Evolutionary conservation across 2,888 invertebrate species (phyloP), one percentile per base, ranked within the genome.

Genomic region (Latheticus oryzae): DNA sequence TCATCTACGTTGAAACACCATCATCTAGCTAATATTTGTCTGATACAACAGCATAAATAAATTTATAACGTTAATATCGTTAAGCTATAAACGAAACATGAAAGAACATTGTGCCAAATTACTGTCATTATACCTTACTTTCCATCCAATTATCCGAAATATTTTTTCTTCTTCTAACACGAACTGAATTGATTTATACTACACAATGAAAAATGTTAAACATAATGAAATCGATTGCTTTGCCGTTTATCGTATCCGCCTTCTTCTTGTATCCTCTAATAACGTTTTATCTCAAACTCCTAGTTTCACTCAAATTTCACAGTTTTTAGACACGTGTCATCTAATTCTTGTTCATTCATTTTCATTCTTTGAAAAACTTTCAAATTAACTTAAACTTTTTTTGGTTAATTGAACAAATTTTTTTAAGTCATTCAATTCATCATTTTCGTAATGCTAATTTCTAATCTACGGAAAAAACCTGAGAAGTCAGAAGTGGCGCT

Each of bases 181-280:
- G n/a, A n/a, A n/a, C n/a, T 5, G 28, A 28, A 9, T 28, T 24
- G 13, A 33, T 13, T 33, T 15, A 15, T 3, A 2, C 4, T 24
- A 8, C 23, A 12, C 16, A 16, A 37, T 40, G 40, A 40, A 40
- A 40, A 40, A 40, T 40, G 40, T 40, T 19, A 21, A 40, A 9
- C 15, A 30, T 13, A 16, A 43, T 30, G 28, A 30, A 43, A 43
- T 43, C 43, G 43, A 43, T 43, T 7, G 21, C 12, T 12, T 7
- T 16, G 28, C 16, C n/a, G 43, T 9, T 43, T 43, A 43, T 19
- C 30, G 26, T n/a, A 28, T 13, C 43, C 43, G 43, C 43, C 43
- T 43, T 30, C 43, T n/a, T 28, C 19, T 32, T 30, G 45, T 45
- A 30, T 30, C 30, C 45, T 32, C 32, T 45, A 45, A 45, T 45